These are phyloP conservation scores for Sitobion miscanthi DNA, from an alignment of 1,140 invertebrate genomes.

Conservation along the genomic window DNA sequence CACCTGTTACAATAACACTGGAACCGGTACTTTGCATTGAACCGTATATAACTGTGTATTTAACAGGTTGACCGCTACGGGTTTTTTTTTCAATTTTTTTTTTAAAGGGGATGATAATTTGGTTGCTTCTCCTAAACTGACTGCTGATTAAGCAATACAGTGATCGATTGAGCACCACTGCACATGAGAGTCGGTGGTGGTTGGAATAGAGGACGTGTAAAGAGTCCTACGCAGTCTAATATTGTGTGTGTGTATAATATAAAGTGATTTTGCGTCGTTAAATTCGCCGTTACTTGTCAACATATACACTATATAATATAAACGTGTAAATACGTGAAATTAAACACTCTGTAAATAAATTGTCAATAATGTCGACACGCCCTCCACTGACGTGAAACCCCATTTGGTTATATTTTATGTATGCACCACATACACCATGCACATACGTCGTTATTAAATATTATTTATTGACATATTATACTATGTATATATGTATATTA, in stretches of 20 bases:
- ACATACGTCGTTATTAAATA: background rate
- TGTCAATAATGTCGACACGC: background rate
- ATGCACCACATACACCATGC: background rate
- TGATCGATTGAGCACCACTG: background rate
- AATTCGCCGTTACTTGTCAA: background rate
- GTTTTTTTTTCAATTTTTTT: too few species aligned
- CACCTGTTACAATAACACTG: too few species aligned
- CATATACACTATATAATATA: background rate
- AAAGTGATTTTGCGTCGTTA: background rate
- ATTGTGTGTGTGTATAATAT: background rate
- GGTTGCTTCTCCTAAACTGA: background rate
- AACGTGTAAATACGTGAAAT: background rate
- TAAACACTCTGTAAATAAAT: background rate
- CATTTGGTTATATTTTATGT: background rate
- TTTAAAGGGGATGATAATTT: background rate
- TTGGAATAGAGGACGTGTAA: background rate
- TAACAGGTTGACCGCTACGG: too few species aligned
- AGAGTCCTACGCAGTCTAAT: background rate
- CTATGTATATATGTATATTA: background rate
- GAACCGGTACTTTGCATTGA: too few species aligned
- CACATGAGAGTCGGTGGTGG: background rate
- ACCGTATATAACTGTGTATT: too few species aligned
- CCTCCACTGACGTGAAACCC: background rate
- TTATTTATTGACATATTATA: background rate
- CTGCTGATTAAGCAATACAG: background rate